phyloP scores from a whole-genome alignment of 2,797 vertebrate species.

The Corythornis leucogaster region DNA sequence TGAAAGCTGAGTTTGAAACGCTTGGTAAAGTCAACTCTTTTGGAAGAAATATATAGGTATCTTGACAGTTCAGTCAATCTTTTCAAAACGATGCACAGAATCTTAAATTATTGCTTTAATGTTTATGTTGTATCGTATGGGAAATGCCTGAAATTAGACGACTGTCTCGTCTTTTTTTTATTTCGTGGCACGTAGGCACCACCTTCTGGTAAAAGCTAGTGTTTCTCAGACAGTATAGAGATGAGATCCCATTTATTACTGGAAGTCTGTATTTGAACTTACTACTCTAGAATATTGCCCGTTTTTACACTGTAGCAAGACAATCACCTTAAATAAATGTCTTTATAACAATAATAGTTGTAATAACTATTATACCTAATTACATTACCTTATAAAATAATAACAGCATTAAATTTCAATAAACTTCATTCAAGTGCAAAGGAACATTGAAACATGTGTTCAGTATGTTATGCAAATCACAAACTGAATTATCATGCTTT shows the following conservation, averaged over 20 bases:
- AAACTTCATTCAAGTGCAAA: neutral
- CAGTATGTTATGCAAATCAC: neutral
- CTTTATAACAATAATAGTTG: neutral
- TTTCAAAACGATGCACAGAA: constrained; percentile 4
- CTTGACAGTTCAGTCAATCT: neutral
- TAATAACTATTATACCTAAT: neutral
- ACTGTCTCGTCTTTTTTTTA: neutral
- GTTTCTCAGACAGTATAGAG: neutral
- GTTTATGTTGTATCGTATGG: neutral
- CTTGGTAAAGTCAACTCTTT: neutral
- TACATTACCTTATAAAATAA: neutral
- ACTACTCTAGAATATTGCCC: neutral
- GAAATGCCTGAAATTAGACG: neutral
- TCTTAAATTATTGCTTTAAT: neutral
- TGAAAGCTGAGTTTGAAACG: neutral
- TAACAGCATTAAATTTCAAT: neutral
- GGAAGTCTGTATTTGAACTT: neutral
- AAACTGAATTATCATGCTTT: neutral
- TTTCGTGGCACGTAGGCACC: constrained; percentile 66
- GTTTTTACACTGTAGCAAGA: neutral
- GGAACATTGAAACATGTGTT: neutral
- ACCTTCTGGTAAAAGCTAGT: constrained; percentile 64
- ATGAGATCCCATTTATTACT: neutral
- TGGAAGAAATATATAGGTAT: neutral
- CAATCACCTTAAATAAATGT: neutral